Evolutionary conservation across 2,888 invertebrate genomes (phyloP).

Genomic region (Aplocera efformata): DNA sequence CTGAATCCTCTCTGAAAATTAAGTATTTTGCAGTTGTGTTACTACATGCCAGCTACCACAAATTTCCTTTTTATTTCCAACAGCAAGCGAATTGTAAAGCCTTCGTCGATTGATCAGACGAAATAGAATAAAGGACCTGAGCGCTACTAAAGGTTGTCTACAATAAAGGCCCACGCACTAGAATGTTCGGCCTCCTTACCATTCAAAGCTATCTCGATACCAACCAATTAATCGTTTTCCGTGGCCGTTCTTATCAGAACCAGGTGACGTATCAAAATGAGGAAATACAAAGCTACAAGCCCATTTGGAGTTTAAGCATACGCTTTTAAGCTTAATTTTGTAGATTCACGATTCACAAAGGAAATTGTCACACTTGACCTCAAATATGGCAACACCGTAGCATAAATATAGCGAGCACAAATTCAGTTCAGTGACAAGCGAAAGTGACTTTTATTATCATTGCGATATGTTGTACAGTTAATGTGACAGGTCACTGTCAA

Average conservation of each 20-base stretch:
- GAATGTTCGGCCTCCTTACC: constrained; percentile 3
- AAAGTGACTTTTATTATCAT: constrained; percentile 25
- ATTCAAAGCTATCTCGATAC: constrained; percentile 13
- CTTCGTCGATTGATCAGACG: too few species aligned
- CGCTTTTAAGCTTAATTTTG: constrained; percentile 12
- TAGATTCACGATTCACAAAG: constrained; percentile 12
- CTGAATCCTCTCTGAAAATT: too few species aligned
- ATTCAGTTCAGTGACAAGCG: constrained; percentile 17
- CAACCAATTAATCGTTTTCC: constrained; percentile 26
- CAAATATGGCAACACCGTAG: constrained; percentile 26
- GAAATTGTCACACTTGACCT: constrained; percentile 51
- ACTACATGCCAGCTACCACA: too few species aligned
- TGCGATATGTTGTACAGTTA: constrained; percentile 23
- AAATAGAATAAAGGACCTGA: too few species aligned
- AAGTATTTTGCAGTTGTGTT: too few species aligned
- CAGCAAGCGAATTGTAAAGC: too few species aligned
- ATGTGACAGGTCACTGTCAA: constrained; percentile 14
- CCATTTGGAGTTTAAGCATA: constrained; percentile 21
- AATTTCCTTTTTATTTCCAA: too few species aligned
- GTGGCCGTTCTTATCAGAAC: constrained; percentile 17
- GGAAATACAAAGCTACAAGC: constrained; percentile 9
- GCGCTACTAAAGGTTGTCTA: too few species aligned
- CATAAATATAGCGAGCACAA: constrained; percentile 29
- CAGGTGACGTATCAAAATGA: constrained; percentile 10
- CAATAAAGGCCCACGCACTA: background rate